These are phyloP conservation scores for Mesocricetus auratus DNA, from an alignment of 2,113 vertebrate species.

Conservation along the genomic window DNA sequence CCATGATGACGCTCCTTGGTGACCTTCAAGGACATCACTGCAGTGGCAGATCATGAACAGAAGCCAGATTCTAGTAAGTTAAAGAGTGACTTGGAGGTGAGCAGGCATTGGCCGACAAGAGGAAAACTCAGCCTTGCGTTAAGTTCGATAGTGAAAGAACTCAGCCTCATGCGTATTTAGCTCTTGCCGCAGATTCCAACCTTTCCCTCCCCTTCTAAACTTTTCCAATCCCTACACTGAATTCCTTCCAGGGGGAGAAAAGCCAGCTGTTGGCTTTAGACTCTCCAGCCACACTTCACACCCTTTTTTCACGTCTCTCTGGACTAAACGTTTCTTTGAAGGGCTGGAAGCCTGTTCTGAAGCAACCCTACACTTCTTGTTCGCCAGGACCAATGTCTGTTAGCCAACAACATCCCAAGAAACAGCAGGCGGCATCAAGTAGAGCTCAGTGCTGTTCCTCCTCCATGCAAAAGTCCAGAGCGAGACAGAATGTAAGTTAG, in stretches of 20 bases:
- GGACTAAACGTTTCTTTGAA: not conserved
- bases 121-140: not conserved
- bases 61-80: not conserved
- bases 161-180: not conserved
- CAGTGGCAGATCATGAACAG: not conserved
- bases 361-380: not conserved
- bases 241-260: not conserved
- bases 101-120: not conserved
- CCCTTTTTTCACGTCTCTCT: not conserved
- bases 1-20: not conserved
- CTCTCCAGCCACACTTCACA: not conserved
- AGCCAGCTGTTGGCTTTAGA: not conserved
- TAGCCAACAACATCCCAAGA: not conserved
- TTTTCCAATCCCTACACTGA: not conserved
- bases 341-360: not conserved
- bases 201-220: not conserved
- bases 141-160: not conserved
- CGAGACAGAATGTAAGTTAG: not conserved
- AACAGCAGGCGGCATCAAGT: accelerated
- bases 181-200: not conserved
- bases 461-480: not conserved
- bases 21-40: not conserved
- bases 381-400: not conserved
- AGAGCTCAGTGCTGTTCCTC: not conserved
- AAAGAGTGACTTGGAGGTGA: not conserved